These are phyloP conservation scores for Lysiphlebus fabarum DNA, from an alignment of 1,140 invertebrate genomes.

Conservation along the genomic window DNA sequence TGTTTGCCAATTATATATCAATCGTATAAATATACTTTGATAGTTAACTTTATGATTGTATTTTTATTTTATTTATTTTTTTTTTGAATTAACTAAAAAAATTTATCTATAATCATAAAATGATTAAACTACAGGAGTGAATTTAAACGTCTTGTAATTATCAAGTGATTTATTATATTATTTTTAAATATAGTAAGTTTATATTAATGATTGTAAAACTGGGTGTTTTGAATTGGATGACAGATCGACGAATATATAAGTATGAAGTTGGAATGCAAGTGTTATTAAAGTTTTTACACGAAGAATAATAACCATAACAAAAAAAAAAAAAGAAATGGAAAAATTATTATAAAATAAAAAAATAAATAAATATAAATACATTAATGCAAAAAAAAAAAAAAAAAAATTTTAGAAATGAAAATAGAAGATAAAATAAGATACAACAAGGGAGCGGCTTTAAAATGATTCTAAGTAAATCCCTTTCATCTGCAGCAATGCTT, in stretches of 20 bases:
- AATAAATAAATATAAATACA: conserved; percentile 5
- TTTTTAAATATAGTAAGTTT: conserved; percentile 1
- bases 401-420: background rate
- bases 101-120: too few species aligned
- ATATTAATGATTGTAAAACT: conserved; percentile 23
- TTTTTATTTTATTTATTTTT: too few species aligned
- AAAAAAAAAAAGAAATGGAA: conserved; percentile 1
- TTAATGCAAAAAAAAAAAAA: conserved; percentile 5
- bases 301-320: conserved; percentile 1
- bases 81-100: too few species aligned
- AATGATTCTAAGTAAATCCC: conserved; percentile 28
- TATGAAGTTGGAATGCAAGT: background rate
- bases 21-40: too few species aligned
- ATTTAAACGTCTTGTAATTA: conserved; percentile 16
- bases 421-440: conserved; percentile 10
- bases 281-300: background rate
- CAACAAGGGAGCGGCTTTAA: conserved; percentile 15
- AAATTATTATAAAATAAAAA: background rate
- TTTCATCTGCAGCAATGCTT: conserved; percentile 19
- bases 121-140: too few species aligned
- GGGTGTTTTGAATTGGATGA: conserved; percentile 18
- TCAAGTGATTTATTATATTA: conserved; percentile 22
- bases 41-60: too few species aligned
- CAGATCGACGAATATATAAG: conserved; percentile 7
- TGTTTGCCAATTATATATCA: too few species aligned